These are phyloP conservation scores for Drosophila athabasca DNA, from an alignment of 1,140 invertebrate species.

Conservation along the genomic window DNA sequence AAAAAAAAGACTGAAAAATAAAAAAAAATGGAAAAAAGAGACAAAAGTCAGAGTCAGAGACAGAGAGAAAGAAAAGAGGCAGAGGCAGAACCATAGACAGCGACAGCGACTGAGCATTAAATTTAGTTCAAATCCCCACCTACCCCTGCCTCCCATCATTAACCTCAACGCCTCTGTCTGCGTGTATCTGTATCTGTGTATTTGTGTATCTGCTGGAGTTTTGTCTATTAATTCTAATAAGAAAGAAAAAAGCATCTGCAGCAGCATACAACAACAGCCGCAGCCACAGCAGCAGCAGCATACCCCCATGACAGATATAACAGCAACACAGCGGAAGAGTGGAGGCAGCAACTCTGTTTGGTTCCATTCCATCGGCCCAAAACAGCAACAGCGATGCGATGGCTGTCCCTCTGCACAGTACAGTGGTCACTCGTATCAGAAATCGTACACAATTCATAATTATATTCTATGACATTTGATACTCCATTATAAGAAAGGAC, in stretches of 20 bases:
- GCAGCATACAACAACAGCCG: background rate
- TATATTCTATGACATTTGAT: no score
- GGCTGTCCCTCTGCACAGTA: no score
- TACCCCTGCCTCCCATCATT: background rate
- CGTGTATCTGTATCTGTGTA: background rate
- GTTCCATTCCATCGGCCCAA: no score
- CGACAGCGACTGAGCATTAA: conserved; percentile 30
- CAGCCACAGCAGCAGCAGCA: background rate
- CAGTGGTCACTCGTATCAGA: no score
- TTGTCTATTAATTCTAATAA: conserved; percentile 71
- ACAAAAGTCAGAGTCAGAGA: conserved; percentile 21
- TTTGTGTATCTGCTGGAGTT: conserved; percentile 48
- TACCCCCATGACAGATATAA: no score
- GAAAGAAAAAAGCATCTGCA: conserved; percentile 69
- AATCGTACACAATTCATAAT: no score
- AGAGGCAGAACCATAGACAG: background rate
- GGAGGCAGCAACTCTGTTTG: no score
- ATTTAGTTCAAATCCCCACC: conserved; percentile 49
- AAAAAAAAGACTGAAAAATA: conserved; percentile 4
- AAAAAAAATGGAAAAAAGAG: conserved; percentile 12
- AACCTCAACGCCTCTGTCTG: no score
- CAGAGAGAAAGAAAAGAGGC: background rate
- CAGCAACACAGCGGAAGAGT: background rate
- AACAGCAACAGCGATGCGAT: no score
- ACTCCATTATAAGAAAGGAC: no score